Evolutionary conservation across 2,797 vertebrate genomes (phyloP).

Genomic region (Mycteria americana): DNA sequence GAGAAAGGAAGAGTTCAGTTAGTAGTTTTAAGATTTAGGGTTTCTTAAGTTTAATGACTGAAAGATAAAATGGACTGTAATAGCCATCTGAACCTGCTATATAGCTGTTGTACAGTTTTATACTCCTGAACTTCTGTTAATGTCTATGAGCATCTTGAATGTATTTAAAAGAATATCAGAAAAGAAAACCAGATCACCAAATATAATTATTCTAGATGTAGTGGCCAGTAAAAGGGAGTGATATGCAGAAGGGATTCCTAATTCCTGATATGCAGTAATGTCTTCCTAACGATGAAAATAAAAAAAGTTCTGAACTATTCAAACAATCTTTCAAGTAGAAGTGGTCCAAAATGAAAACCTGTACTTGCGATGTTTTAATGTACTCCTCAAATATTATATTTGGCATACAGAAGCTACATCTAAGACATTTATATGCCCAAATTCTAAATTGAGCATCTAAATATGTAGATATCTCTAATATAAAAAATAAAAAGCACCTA

Average conservation of each 20-base stretch:
- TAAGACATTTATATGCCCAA: background rate
- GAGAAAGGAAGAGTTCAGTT: background rate
- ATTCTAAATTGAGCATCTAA: background rate
- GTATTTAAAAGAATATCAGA: background rate
- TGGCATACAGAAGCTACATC: background rate
- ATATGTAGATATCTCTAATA: background rate
- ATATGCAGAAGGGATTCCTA: background rate
- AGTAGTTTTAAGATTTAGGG: background rate
- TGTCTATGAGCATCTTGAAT: background rate
- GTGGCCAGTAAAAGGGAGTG: background rate
- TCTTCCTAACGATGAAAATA: background rate
- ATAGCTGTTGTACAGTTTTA: background rate
- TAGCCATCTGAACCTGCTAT: background rate
- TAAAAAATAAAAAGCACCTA: background rate
- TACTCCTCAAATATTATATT: rapidly evolving
- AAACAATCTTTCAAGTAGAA: background rate
- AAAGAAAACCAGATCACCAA: background rate
- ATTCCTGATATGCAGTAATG: background rate
- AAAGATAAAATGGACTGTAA: background rate
- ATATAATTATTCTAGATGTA: background rate
- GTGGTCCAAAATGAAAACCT: background rate
- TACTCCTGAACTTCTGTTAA: background rate
- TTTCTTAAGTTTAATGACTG: background rate
- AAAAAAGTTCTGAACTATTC: background rate
- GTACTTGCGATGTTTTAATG: background rate